These are phyloP conservation scores for Norana najaformis DNA, from an alignment of 2,888 invertebrate species.

Conservation along the genomic window DNA sequence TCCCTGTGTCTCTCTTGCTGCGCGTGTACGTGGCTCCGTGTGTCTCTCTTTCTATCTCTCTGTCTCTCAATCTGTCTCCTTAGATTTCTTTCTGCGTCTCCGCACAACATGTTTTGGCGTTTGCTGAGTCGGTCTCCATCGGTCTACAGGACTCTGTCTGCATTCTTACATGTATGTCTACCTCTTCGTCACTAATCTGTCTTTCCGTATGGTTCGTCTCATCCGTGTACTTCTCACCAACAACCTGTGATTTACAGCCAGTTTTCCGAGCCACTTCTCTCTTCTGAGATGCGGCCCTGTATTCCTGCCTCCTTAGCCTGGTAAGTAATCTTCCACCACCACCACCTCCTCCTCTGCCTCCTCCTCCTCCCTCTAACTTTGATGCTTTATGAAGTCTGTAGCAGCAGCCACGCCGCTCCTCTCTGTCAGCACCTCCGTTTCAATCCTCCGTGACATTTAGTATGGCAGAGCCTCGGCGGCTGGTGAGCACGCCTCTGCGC, in stretches of 20 bases:
- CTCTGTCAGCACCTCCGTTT: constrained; percentile 17
- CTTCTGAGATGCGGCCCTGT: constrained; percentile 8
- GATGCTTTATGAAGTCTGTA: constrained; percentile 26
- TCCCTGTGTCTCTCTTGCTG: background rate
- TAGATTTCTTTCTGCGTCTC: background rate
- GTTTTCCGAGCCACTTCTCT: constrained; percentile 1
- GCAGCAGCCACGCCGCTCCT: constrained; percentile 8
- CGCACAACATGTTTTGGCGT: background rate
- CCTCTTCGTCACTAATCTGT: background rate
- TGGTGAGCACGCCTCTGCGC: background rate
- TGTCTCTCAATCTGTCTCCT: too few relatives aligned
- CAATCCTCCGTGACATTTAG: constrained; percentile 25
- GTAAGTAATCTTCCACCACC: background rate
- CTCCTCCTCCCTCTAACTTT: background rate
- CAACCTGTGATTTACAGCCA: constrained; percentile 3
- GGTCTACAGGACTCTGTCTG: background rate
- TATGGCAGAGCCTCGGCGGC: constrained; percentile 15
- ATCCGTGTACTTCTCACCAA: background rate
- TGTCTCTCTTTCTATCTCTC: constrained; percentile 3
- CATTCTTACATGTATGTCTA: background rate
- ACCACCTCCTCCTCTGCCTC: background rate
- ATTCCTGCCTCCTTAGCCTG: background rate
- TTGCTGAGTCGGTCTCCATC: background rate
- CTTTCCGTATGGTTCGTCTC: background rate
- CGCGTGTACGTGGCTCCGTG: background rate